Base-by-base conservation (phyloP, 2,113 vertebrate genomes). In the Bubo scandiacus region DNA sequence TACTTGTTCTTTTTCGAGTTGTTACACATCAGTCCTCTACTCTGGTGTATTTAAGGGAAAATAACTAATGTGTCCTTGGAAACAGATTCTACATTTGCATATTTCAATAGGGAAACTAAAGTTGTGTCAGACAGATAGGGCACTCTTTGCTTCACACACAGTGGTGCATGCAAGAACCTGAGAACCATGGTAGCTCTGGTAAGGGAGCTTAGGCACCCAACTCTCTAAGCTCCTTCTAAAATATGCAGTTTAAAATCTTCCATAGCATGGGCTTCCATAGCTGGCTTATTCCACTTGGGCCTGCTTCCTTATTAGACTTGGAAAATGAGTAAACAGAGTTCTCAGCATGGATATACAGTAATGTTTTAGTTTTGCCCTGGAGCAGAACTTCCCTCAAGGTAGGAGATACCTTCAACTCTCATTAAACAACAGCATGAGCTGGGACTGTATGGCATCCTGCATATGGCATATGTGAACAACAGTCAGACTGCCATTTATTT, bases 101-200 rank as follows among this genome's bases (percentile, higher is more conserved):
- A 87, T 81, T 89, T 63, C 57, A 68, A 5, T 2, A 36, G 6
- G 14, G 8, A 81, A 89, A 25, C 7, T 55, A 29, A 63, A 52
- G 17, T 71, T 81, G 20, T 55, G 43, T 61, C 70, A 78, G 65
- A 73, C 18, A 87, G 38, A 74, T 30, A 15, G 23, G 16, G 5
- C 0, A 0, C 5, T 12, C 58, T 66, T 16, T 86, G 73, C 27
- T 81, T 81, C 65, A 38, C 20, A 7, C 0, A 0, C 26, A 21
- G 12, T 36, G 15, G 26, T 71, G 61, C 0, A 0, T 59, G 51
- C 58, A 84, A 43, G 52, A 55, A 29, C 15, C 66, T 43, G 66
- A 86, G 43, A 68, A n/a, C 17, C 17, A 5, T 1, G 2, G 22
- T 14, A 77, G 34, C 4, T 88, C 42, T 88, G 26, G 34, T 45